These are phyloP conservation scores for Benitochromis conjunctus DNA, from an alignment of 2,113 vertebrate genomes.

Conservation along the genomic window DNA sequence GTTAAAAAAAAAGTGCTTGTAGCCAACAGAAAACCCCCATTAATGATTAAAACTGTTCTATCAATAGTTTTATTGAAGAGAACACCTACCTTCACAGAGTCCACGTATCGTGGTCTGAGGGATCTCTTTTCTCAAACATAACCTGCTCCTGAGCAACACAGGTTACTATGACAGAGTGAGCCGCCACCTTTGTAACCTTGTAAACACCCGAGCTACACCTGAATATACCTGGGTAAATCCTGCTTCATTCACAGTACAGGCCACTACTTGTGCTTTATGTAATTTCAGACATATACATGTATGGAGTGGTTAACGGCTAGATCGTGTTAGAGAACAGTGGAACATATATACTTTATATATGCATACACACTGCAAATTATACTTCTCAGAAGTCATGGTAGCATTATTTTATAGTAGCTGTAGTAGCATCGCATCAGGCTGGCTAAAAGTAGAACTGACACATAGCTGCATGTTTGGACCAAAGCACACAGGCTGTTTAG, in stretches of 20 bases:
- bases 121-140: not conserved
- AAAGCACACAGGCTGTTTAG: not conserved
- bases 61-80: not conserved
- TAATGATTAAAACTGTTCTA: not conserved
- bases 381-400: not conserved
- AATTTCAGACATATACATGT: not conserved
- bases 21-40: not conserved
- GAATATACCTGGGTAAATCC: not conserved
- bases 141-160: not conserved
- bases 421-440: not conserved
- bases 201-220: not conserved
- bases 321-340: not conserved
- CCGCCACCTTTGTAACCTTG: not conserved
- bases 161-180: not conserved
- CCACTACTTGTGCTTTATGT: too few relatives aligned
- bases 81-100: not conserved
- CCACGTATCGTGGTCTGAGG: not conserved
- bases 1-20: not conserved
- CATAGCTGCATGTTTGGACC: not conserved
- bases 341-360: not conserved
- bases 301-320: too few relatives aligned
- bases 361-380: not conserved
- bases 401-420: not conserved
- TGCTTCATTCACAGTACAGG: not conserved
- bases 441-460: not conserved